phyloP scores from a whole-genome alignment of 2,888 invertebrate species.

The Drosophila emarginata region DNA sequence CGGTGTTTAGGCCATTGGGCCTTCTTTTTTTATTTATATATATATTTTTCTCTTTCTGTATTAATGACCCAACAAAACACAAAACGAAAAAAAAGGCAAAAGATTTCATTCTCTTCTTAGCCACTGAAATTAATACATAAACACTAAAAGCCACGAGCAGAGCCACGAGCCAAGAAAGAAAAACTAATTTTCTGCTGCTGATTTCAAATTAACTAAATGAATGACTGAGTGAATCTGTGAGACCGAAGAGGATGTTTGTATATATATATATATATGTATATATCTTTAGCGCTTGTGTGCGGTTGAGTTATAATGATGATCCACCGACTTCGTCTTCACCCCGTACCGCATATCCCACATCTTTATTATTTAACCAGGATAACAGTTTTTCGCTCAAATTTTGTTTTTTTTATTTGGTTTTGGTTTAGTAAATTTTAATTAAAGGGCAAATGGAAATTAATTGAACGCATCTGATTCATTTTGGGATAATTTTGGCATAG shows the following conservation, averaged over 20 bases:
- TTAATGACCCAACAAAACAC: constrained; percentile 13
- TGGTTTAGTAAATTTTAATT: not conserved
- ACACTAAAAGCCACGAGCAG: constrained; percentile 52
- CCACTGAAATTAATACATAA: constrained; percentile 39
- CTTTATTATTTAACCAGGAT: not conserved
- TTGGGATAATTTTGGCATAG: not conserved
- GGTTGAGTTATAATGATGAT: constrained; percentile 14
- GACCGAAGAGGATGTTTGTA: constrained; percentile 19
- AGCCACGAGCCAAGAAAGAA: constrained; percentile 43
- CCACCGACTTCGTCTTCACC: not conserved
- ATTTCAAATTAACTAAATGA: constrained; percentile 79
- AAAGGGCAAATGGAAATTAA: not conserved
- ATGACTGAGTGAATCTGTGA: constrained; percentile 60
- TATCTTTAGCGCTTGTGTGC: constrained; percentile 27
- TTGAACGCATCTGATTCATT: not conserved
- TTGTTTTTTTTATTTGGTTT: not conserved
- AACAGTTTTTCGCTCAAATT: not conserved
- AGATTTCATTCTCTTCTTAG: constrained; percentile 15
- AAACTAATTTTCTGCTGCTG: constrained; percentile 80
- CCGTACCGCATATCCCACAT: not conserved
- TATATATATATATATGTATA: not conserved
- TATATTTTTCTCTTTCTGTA: not conserved
- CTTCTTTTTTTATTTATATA: not conserved
- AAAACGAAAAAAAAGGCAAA: not conserved
- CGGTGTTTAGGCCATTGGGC: constrained; percentile 19